Evolutionary conservation across 1,140 invertebrate genomes (phyloP), one percentile per base, ranked within the genome.

Genomic region (Solenopsis fugax): DNA sequence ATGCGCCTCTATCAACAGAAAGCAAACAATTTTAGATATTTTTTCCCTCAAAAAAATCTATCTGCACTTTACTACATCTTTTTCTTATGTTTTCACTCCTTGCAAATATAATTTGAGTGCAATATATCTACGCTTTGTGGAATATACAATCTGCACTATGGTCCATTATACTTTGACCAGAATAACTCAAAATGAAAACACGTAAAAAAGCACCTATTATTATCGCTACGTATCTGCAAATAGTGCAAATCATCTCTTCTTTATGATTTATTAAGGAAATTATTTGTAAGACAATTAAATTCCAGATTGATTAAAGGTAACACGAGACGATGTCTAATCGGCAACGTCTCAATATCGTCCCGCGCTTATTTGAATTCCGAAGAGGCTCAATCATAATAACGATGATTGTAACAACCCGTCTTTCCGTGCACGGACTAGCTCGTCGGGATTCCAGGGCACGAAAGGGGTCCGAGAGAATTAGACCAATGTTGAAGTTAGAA

Each of bases 121-220:
- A 12, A 48, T 24, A 52, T 80, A 80, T 52, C 41, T 67, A 67
- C 60, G 76, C 76, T 67, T 80, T 80, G 7, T 67, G 45, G 7
- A 80, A 80, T 67, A 80, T n/a, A n/a, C n/a, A 6, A 24, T 80
- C 76, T 67, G 45, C 2, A n/a, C 45, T 80, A n/a, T 80, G 45
- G n/a, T 77, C 75, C 24, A 77, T 77, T 77, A 77, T 62, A 29
- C 29, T 80, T 18, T 67, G 60, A 13, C 60, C 76, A 34, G 76
- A 45, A 67, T 52, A 80, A n/a, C n/a, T 67, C n/a, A 80, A 67
- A 52, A 80, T 7, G 29, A 80, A 80, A 52, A 80, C 60, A 62
- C 62, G 75, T 41, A 62, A 4, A 24, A 62, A 62, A 45, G 54
- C 10, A 48, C 75, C 75, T 24, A 62, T 34, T 18, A 4, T 4